These are phyloP conservation scores for Dreissena rostriformis DNA, from an alignment of 1,140 invertebrate genomes.

Conservation along the genomic window DNA sequence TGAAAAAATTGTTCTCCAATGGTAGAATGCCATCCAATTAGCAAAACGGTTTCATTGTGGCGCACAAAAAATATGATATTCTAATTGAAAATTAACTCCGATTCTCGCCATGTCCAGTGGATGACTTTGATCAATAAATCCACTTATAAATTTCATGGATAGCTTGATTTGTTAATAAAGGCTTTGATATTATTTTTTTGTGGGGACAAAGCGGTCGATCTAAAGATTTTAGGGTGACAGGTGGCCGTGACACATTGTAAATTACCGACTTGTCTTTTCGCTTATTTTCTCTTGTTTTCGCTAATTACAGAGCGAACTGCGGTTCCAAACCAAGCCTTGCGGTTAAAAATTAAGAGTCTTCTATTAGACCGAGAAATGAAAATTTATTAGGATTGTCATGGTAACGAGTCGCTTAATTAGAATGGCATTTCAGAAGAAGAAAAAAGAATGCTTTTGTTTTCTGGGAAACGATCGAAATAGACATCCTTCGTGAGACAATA, in stretches of 20 bases:
- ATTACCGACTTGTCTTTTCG: slow-evolving; percentile 22
- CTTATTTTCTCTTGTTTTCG: slow-evolving; percentile 42
- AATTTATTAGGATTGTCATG: slow-evolving; percentile 43
- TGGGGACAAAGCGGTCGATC: slow-evolving; percentile 10
- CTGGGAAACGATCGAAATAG: no score
- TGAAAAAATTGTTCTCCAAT: no score
- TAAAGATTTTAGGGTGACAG: slow-evolving; percentile 26
- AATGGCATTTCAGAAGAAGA: slow-evolving; percentile 1
- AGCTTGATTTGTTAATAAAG: slow-evolving; percentile 44
- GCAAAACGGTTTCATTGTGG: no score
- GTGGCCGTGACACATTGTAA: slow-evolving; percentile 50
- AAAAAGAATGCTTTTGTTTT: neutral
- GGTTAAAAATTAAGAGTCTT: slow-evolving; percentile 28
- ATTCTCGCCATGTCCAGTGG: neutral
- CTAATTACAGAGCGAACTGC: slow-evolving; percentile 29
- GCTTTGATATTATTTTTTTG: slow-evolving; percentile 45
- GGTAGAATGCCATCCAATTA: no score
- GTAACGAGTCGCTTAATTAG: slow-evolving; percentile 7
- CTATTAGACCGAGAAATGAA: slow-evolving; percentile 1
- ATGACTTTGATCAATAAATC: slow-evolving; percentile 26
- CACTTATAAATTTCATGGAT: slow-evolving; percentile 25
- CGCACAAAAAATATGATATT: neutral
- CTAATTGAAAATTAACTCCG: neutral
- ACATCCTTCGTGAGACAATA: no score
- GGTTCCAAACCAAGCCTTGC: slow-evolving; percentile 39